These are phyloP conservation scores for Ischnura elegans DNA, from an alignment of 2,888 invertebrate species.

Conservation along the genomic window DNA sequence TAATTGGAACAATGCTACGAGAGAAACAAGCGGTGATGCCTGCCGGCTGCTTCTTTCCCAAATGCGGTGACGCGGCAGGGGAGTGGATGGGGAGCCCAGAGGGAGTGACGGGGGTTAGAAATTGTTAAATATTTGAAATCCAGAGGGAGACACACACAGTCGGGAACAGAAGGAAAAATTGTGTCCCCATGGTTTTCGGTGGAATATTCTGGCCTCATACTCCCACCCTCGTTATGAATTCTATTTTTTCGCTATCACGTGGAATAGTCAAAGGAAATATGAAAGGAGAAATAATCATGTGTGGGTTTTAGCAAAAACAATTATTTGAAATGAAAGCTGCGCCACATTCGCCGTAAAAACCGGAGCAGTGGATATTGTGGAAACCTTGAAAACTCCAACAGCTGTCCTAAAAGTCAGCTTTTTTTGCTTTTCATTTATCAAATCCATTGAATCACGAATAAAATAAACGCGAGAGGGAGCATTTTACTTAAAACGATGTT, in stretches of 20 bases:
- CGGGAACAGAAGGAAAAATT: background rate
- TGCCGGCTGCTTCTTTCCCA: constrained; percentile 5
- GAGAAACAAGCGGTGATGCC: constrained; percentile 37
- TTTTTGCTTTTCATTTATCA: background rate
- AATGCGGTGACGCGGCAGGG: background rate
- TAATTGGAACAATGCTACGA: constrained; percentile 57
- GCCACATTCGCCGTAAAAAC: background rate
- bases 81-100: no score
- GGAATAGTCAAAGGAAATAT: background rate
- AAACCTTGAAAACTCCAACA: background rate
- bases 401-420: background rate
- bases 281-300: background rate
- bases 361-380: background rate
- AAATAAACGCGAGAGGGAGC: no score
- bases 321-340: background rate
- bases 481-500: background rate
- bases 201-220: constrained; percentile 41
- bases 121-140: constrained; percentile 42
- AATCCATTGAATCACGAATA: background rate
- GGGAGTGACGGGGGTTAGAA: no score
- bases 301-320: background rate
- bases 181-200: background rate
- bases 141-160: background rate
- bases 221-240: constrained; percentile 44
- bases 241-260: constrained; percentile 29